Evolutionary conservation across 2,888 invertebrate species (phyloP), one percentile per base, ranked within the genome.

Genomic region (Leucozona laternaria): DNA sequence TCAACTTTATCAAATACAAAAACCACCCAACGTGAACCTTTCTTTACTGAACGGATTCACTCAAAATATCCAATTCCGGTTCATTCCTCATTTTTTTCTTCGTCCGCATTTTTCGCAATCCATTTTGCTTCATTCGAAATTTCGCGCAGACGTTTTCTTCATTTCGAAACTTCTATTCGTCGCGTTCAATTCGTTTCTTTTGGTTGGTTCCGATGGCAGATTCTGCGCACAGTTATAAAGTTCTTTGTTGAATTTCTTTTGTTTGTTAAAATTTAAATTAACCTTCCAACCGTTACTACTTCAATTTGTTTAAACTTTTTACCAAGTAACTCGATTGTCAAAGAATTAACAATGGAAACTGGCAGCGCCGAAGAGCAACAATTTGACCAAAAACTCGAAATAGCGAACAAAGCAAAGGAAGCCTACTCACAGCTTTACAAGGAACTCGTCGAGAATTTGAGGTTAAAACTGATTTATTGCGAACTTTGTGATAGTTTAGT

Each of bases 361-460:
- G n/a, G 34, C 10, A 71, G 31, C 22, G 20, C 55, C 0, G 57
- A 75, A 43, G 82, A 86, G 17, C 31, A 55, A 15, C 25, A 72
- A 45, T 79, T 71, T 22, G 64, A 86, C 8, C 20, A 45, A 34
- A 79, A 84, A 34, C n/a, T 58, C 2, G 45, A 76, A 37, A 62
- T 75, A 20, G 88, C 88, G 10, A 79, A 89, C 73, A 72, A 75
- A 43, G 85, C 88, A 48, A 88, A 88, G 60, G 70, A 64, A n/a
- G 86, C 88, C n/a, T 90, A 90, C 78, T 43, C 81, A 13, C 57
- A 84, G 1, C 50, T 82, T n/a, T 90, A 89, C 82, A 64, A 60
- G 57, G 83, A 87, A 86, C 88, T 90, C 68, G 88, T 88, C 50
- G 82, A 85, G 0, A 85, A 88, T 78, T 89, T 90, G 88, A 90